Conservation (phyloP, 2,888 invertebrate genomes). For the Chouioia cunea region DNA sequence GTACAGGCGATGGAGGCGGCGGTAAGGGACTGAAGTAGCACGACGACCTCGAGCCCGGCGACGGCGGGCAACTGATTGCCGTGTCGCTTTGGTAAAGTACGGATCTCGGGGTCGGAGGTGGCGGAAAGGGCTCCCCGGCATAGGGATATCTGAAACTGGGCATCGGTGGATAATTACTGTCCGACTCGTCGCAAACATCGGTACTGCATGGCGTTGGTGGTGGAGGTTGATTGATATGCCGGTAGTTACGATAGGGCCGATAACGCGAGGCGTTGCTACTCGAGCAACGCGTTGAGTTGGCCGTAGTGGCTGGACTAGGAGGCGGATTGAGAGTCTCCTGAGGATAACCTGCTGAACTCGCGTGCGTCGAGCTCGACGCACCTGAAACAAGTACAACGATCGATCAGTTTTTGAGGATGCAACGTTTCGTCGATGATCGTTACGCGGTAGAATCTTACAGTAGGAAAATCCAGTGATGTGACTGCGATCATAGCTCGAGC, state of each 20-base stretch:
- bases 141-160: slow-evolving; percentile 73
- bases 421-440: too few relatives aligned
- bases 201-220: slow-evolving; percentile 96
- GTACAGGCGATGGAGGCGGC: slow-evolving; percentile 85
- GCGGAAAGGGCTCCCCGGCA: slow-evolving; percentile 80
- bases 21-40: slow-evolving; percentile 85
- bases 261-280: slow-evolving; percentile 76
- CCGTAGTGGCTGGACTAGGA: slow-evolving; percentile 88
- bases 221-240: slow-evolving; percentile 85
- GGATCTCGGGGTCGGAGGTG: slow-evolving; percentile 81
- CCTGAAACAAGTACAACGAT: slow-evolving; percentile 56
- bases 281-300: slow-evolving; percentile 70
- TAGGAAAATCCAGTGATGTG: slow-evolving; percentile 74
- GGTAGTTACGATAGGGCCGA: slow-evolving; percentile 82
- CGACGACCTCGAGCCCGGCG: slow-evolving; percentile 80
- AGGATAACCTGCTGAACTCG: slow-evolving; percentile 78
- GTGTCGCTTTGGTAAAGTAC: slow-evolving; percentile 79
- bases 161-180: slow-evolving; percentile 76
- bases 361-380: slow-evolving; percentile 79
- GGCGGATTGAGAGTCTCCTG: slow-evolving; percentile 90
- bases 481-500: slow-evolving; percentile 78
- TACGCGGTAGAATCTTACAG: slow-evolving; percentile 26
- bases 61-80: slow-evolving; percentile 75
- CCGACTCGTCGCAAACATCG: slow-evolving; percentile 92
- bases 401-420: not conserved